Conservation (phyloP, 2,797 vertebrate species). For the Sebastes hubbsi region DNA sequence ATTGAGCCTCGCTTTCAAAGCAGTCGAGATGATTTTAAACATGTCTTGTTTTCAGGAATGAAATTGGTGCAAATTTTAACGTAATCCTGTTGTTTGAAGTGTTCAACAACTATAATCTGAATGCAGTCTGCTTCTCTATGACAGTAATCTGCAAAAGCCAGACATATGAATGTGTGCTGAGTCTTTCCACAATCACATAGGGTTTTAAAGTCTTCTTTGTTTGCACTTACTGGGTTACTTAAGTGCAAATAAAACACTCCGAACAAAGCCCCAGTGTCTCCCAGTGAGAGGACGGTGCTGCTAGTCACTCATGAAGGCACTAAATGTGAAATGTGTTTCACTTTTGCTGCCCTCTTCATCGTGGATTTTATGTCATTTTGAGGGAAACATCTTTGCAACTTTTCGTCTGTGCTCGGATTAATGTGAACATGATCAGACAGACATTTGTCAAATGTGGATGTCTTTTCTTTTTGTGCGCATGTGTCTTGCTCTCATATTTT, state of each 20-base stretch:
- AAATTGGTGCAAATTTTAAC: background rate
- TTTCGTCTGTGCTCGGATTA: slow-evolving; percentile 9
- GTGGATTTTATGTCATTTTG: background rate
- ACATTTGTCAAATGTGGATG: slow-evolving; percentile 10
- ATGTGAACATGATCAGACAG: slow-evolving; percentile 25
- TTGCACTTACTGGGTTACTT: background rate
- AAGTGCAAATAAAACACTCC: background rate
- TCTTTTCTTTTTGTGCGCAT: background rate
- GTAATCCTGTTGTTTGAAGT: background rate
- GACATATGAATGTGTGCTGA: background rate
- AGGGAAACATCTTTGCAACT: slow-evolving; percentile 5
- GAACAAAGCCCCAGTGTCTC: background rate
- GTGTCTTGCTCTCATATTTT: slow-evolving; percentile 10
- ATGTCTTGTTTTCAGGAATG: background rate
- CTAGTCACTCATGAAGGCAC: background rate
- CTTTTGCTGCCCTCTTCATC: background rate
- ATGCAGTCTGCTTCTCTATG: background rate
- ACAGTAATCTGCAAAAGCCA: background rate
- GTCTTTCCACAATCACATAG: background rate
- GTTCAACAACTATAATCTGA: background rate
- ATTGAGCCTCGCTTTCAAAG: background rate
- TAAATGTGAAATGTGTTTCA: background rate
- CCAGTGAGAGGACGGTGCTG: background rate
- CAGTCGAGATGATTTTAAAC: slow-evolving; percentile 23
- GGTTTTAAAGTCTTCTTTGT: background rate